phyloP scores from a whole-genome alignment of 2,888 invertebrate species.

The Lasioglossum lativentre region DNA sequence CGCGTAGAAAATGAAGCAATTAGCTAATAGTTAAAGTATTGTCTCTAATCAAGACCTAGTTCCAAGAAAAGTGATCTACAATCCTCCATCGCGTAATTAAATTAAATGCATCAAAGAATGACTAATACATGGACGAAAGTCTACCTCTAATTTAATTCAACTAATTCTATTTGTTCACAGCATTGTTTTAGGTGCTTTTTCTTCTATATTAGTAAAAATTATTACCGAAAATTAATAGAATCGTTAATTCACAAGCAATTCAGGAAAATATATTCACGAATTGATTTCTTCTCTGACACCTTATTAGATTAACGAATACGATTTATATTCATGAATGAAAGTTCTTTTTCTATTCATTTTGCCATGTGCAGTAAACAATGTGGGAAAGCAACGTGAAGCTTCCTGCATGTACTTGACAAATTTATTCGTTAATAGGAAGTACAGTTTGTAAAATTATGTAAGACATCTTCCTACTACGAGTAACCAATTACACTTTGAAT shows the following conservation, averaged over 20 bases:
- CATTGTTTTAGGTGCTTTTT: background rate
- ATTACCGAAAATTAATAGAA: background rate
- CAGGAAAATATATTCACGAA: background rate
- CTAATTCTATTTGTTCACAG: background rate
- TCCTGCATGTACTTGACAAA: background rate
- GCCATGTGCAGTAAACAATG: background rate
- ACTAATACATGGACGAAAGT: background rate
- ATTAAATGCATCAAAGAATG: background rate
- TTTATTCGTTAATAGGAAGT: background rate
- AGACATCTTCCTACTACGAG: background rate
- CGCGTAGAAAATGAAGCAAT: background rate
- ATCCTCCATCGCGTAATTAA: background rate
- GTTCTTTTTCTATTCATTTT: background rate
- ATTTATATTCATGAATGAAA: constrained; percentile 38
- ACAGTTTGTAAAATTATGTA: background rate
- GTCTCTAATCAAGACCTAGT: background rate
- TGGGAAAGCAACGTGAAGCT: background rate
- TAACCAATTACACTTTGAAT: background rate
- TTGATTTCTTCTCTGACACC: background rate
- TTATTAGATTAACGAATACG: background rate
- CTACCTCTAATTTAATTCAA: background rate
- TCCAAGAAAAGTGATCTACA: background rate
- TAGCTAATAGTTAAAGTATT: background rate
- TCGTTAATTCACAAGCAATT: background rate
- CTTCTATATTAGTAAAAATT: background rate